Base-by-base conservation (phyloP, 2,113 vertebrate species). In the Paramisgurnus dabryanus region DNA sequence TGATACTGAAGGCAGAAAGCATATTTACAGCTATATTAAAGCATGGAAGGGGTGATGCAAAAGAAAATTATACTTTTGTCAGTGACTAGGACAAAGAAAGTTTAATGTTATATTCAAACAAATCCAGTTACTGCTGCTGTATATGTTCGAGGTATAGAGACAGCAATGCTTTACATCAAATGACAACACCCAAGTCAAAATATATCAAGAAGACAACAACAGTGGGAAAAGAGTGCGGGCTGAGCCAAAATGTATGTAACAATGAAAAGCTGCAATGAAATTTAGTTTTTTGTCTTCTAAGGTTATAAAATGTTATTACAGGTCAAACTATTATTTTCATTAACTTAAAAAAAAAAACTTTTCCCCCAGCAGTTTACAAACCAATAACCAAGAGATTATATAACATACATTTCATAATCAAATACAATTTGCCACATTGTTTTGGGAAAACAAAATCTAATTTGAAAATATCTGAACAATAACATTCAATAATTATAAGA, bases 1-100 rank as follows among this genome's bases (percentile, higher is more conserved):
- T 91, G 91, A 91, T 89, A 89, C 89, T 73, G 90, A 92, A 94
- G 93, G 91, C 90, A 92, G 90, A 91, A 91, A 87, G 90, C 87
- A 92, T 92, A 92, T 92, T 91, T 89, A 94, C 86, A 92, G 89
- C 92, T 92, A 91, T 89, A 90, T 88, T 91, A 45, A 50, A 64
- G 17, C 8, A 49, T 22, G 10, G 22, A 63, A 64, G 45, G 55
- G 55, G 34, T 8, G 5, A 64, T 74, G 49, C 12, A 15, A 12
- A 53, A 53, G 13, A 57, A 57, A 45, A 75, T 10, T 10, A 61
- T 61, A 41, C 18, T 61, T 47, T 63, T 63, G 72, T 63, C 58
- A 75, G 72, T 63, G 72, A 75, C 72, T 39, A 22, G 43, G 47
- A 64, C 57, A 49, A 64, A 75, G 58, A 0, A 27, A 60, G 0